phyloP scores from a whole-genome alignment of 2,113 vertebrate species.

The Equus przewalskii region DNA sequence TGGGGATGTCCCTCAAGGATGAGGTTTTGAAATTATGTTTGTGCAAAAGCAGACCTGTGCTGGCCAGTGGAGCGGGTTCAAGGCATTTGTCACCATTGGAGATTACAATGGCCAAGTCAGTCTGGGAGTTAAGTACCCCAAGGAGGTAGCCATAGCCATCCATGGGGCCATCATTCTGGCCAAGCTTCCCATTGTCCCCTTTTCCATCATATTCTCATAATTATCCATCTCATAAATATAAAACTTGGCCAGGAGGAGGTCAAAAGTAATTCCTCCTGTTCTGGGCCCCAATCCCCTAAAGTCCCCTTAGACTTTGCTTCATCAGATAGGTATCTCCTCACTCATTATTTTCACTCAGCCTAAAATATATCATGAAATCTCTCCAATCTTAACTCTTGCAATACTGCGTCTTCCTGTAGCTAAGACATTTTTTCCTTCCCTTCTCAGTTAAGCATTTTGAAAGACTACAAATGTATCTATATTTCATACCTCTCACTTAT shows the following conservation, averaged over 20 bases:
- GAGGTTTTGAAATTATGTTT: slow-evolving; percentile 95
- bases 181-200: not conserved
- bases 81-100: slow-evolving; percentile 83
- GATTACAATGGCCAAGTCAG: not conserved
- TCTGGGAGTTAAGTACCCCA: not conserved
- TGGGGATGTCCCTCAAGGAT: slow-evolving; percentile 92
- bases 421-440: not conserved
- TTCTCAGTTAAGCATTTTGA: not conserved
- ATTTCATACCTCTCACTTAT: not conserved
- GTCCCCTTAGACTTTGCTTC: not conserved
- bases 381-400: not conserved
- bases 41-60: slow-evolving; percentile 94
- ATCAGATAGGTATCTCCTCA: not conserved
- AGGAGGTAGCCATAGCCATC: not conserved
- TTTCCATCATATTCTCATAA: not conserved
- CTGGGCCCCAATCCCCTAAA: not conserved
- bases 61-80: slow-evolving; percentile 93
- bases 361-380: not conserved
- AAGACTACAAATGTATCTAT: not conserved
- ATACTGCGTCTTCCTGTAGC: not conserved
- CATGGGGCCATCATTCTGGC: not conserved
- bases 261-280: not conserved
- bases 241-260: not conserved
- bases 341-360: not conserved
- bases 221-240: not conserved